phyloP scores from a whole-genome alignment of 2,113 vertebrate genomes.

The Nothoprocta perdicaria region DNA sequence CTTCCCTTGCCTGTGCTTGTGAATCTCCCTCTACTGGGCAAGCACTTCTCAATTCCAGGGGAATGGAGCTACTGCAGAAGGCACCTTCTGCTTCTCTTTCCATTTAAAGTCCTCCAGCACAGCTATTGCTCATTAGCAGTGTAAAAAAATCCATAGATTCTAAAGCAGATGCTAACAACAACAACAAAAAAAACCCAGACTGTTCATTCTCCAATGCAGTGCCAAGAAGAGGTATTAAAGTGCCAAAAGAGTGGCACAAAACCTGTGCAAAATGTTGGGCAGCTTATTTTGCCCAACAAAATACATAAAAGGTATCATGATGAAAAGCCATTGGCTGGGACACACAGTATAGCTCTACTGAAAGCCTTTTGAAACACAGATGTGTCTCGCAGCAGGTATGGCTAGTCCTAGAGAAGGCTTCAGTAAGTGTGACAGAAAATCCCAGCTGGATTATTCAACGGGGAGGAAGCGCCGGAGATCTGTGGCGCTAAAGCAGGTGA shows the following conservation, averaged over 20 bases:
- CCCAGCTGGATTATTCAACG: background rate
- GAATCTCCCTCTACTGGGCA: slow-evolving; percentile 24
- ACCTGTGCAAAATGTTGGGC: background rate
- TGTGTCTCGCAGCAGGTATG: background rate
- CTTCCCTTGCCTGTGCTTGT: background rate
- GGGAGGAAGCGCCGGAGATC: background rate
- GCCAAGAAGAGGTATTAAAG: background rate
- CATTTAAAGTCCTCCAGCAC: background rate
- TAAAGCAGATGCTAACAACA: background rate
- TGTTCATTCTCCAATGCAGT: background rate
- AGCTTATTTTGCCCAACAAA: background rate
- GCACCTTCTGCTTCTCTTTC: background rate
- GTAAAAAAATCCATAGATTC: background rate
- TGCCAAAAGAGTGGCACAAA: background rate
- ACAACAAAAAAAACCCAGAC: no score
- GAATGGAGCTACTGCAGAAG: background rate
- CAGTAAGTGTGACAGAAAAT: background rate
- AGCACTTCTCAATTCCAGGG: background rate
- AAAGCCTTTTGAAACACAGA: background rate
- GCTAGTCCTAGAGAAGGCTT: background rate
- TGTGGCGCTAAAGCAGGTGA: background rate
- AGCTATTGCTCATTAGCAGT: background rate
- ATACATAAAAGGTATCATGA: fast-evolving
- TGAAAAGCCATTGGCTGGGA: background rate
- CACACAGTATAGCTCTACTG: background rate